Evolutionary conservation across 2,797 vertebrate species (phyloP), one percentile per base, ranked within the genome.

Genomic region (Silurus aristotelis): DNA sequence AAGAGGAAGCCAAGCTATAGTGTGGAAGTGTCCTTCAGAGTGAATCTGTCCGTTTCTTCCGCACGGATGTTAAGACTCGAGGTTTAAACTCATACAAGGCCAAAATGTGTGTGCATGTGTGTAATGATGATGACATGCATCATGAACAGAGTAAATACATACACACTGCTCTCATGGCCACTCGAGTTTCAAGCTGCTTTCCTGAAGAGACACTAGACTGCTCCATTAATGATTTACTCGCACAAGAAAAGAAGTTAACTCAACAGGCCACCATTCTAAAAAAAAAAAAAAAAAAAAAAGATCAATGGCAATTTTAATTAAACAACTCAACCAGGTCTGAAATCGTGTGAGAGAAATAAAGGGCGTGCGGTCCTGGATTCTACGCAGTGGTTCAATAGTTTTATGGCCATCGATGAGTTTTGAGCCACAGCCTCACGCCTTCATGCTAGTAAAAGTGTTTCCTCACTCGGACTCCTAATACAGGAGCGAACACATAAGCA

Each of bases 251-350:
- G 80, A 70, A 83, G 83, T 68, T 48, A 80, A 66, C 76, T 68
- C 83, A 68, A 71, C 60, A 77, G 61, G 20, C 25, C 48, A 43
- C 25, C 19, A 82, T 80, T 27, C 31, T n/a, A n/a, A 1, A 3
- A 3, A 38, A 38, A 38, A 38, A 38, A 79, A 31, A 79, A 31
- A 31, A 31, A 31, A 64, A 14, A 43, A 60, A 71, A 64, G 80
- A 85, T 88, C 87, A 82, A 84, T 75, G 85, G 12, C 27, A 10
- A 77, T 80, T 83, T 87, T 86, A 83, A 86, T 84, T 80, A 87
- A 55, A 58, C 63, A 55, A 83, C n/a, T 70, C 19, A 55, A 83
- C 72, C 63, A 82, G 84, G 83, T 83, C 48, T 38, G 43, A 73
- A 87, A 87, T 67, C 66, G 82, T 55, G 77, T 22, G 61, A 80